phyloP scores from a whole-genome alignment of 2,888 invertebrate genomes.

The Caenorhabditis doughertyi region DNA sequence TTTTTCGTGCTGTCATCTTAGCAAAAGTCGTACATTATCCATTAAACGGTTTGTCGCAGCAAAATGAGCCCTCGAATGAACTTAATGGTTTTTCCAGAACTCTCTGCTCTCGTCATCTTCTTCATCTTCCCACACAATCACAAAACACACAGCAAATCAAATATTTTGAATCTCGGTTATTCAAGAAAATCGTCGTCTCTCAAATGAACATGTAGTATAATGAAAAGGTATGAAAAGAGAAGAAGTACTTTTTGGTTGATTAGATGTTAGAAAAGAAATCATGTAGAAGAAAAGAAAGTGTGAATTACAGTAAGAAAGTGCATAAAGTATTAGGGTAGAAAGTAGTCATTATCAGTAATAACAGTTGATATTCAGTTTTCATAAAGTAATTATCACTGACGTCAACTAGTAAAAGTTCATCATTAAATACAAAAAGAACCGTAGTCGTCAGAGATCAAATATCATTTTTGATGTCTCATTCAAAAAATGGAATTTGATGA shows the following conservation, averaged over 20 bases:
- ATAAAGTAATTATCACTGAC: too few relatives aligned
- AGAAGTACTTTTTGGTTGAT: not conserved
- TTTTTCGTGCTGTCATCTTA: not conserved
- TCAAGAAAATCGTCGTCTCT: not conserved
- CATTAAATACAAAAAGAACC: too few relatives aligned
- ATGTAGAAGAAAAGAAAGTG: not conserved
- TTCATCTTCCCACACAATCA: not conserved
- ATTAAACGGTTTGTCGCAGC: conserved; percentile 5
- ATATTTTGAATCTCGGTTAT: conserved; percentile 21
- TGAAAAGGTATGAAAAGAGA: not conserved
- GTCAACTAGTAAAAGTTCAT: too few relatives aligned
- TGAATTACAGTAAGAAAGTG: too few relatives aligned
- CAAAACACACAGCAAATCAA: not conserved
- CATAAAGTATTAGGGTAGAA: too few relatives aligned
- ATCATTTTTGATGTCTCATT: too few relatives aligned
- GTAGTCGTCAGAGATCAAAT: too few relatives aligned
- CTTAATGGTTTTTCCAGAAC: not conserved
- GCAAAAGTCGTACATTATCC: not conserved
- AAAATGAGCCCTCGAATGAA: not conserved
- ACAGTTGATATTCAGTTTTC: too few relatives aligned
- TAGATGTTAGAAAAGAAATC: conserved; percentile 1
- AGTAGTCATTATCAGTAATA: too few relatives aligned
- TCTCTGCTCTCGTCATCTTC: not conserved
- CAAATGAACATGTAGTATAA: not conserved
- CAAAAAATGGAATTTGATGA: too few relatives aligned